Percentiles rank a stretch among this genome's conserved stretches.
These are phyloP conservation scores for Aphidius gifuensis DNA, from an alignment of 1,140 invertebrate species.

Conservation along the genomic window DNA sequence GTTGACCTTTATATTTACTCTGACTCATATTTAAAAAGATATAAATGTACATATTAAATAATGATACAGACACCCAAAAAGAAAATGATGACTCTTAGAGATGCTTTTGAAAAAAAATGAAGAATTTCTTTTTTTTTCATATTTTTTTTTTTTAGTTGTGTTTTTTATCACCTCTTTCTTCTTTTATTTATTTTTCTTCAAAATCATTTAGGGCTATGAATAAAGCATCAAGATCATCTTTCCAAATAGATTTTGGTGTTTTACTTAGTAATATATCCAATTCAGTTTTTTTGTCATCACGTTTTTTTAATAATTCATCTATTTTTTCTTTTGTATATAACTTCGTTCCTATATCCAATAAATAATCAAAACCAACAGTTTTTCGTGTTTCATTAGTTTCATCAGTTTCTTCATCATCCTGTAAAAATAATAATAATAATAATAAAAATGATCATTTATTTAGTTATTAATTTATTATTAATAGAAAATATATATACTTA, in stretches of 20 bases:
- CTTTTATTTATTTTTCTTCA: constrained; percentile 37
- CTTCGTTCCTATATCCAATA: constrained; percentile 94
- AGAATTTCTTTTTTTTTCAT: no score
- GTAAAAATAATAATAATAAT: no score
- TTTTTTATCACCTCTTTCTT: constrained; percentile 55
- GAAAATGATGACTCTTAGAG: no score
- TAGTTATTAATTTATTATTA: no score
- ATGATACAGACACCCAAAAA: no score
- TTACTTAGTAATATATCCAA: constrained; percentile 65
- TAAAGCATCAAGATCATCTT: constrained; percentile 81
- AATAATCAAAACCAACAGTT: constrained; percentile 74
- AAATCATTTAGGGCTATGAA: constrained; percentile 59
- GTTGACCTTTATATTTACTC: no score
- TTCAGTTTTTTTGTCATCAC: constrained; percentile 77
- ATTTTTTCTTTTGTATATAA: constrained; percentile 90
- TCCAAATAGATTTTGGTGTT: constrained; percentile 81
- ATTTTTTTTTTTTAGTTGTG: constrained; percentile 30
- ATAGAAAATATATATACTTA: no score
- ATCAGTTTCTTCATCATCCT: constrained; percentile 26
- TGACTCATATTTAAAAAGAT: no score
- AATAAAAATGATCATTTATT: no score
- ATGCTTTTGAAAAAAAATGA: no score
- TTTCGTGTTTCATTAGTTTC: constrained; percentile 25
- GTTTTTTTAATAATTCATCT: constrained; percentile 84
- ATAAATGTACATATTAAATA: no score